Evolutionary conservation across 2,113 vertebrate genomes (phyloP).

Genomic region (Ginglymostoma cirratum): DNA sequence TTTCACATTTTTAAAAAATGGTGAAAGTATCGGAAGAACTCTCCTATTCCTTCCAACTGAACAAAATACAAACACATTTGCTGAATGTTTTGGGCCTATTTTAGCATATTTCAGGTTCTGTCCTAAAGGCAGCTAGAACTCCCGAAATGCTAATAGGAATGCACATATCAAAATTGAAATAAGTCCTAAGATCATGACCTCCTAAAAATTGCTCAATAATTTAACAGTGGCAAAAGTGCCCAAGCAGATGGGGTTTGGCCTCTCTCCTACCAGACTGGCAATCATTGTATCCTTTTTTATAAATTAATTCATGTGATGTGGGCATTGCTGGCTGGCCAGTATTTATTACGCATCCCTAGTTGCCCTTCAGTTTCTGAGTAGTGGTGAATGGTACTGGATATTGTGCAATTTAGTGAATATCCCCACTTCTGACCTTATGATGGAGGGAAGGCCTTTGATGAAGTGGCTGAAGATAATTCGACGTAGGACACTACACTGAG

Average conservation of each 20-base stretch:
- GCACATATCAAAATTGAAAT: background rate
- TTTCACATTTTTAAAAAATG: background rate
- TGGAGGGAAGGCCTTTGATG: too few species aligned
- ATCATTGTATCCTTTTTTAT: background rate
- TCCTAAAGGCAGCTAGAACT: background rate
- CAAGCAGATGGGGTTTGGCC: background rate
- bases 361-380: too few species aligned
- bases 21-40: background rate
- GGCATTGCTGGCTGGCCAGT: too few species aligned
- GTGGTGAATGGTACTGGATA: too few species aligned
- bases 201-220: background rate
- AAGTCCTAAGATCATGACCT: background rate
- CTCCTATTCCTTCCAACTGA: background rate
- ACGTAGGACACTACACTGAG: too few species aligned
- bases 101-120: background rate
- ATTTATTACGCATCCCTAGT: too few species aligned
- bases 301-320: too few species aligned
- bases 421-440: too few species aligned
- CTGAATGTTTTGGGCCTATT: background rate
- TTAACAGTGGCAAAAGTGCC: background rate
- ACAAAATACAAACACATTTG: background rate
- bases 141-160: background rate
- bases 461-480: too few species aligned
- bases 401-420: too few species aligned
- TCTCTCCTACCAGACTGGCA: background rate